phyloP scores from a whole-genome alignment of 2,888 invertebrate genomes.

The Rhagonycha fulva region DNA sequence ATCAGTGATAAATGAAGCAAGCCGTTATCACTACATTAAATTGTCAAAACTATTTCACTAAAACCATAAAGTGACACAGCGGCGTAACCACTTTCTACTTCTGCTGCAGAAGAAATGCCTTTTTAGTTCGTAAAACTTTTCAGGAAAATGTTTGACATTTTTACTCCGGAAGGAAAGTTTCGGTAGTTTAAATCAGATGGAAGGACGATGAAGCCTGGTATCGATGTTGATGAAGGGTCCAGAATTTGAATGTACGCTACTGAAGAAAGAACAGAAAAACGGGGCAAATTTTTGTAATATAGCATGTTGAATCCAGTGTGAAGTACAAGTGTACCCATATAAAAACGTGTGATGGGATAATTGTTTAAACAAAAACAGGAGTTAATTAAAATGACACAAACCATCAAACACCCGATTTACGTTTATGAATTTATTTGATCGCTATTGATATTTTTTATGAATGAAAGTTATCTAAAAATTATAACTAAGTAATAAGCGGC shows the following conservation, averaged over 20 bases:
- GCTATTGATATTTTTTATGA: conserved; percentile 25
- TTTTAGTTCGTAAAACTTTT: background rate
- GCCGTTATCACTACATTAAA: conserved; percentile 31
- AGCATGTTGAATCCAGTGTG: background rate
- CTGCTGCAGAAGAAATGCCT: background rate
- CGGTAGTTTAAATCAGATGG: background rate
- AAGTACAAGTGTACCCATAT: background rate
- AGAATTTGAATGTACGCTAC: background rate
- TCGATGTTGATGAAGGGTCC: background rate
- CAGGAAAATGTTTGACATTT: background rate
- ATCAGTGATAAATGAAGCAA: conserved; percentile 28
- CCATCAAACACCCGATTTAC: background rate
- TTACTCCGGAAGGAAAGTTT: background rate
- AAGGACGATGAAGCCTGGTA: background rate
- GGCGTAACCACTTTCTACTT: background rate
- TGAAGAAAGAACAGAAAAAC: background rate
- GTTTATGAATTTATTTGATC: background rate
- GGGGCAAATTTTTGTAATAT: background rate
- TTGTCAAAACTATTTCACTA: conserved; percentile 24
- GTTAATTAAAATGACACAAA: background rate
- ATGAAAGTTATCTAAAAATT: conserved; percentile 33
- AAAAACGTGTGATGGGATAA: conserved; percentile 21
- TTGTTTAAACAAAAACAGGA: background rate
- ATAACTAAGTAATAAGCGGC: conserved; percentile 34
- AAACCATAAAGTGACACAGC: conserved; percentile 7